Base-by-base conservation (phyloP, 1,140 invertebrate species). In the Anadara kagoshimensis region DNA sequence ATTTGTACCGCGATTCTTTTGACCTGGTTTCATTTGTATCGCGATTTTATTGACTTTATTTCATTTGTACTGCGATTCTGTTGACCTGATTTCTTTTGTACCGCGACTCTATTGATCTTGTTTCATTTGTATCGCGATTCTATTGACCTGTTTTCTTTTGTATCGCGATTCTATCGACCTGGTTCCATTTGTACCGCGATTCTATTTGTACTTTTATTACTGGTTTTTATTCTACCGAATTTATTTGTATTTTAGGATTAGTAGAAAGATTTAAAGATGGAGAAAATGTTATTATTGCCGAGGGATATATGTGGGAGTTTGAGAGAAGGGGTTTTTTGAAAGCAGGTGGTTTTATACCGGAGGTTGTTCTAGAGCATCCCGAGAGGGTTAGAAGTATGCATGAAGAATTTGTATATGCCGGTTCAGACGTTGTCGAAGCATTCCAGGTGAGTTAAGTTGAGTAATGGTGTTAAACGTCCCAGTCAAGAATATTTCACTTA, bases 221-320 rank as follows among this genome's bases (percentile, higher is more conserved):
- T 49, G 14, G 1, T 10, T 49, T 49, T 11, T n/a, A n/a, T n/a
- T 49, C 10, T 4, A 14, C 10, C 47, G n/a, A 49, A 12, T n/a
- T 57, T 64, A n/a, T n/a, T 41, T 64, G 53, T 62, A 20, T 49
- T 69, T 8, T 20, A 85, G 83, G 81, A 63, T 63, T 85, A 7
- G 41, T 76, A 24, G 78, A 83, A 49, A 63, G 80, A 12, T 61
- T 85, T 3, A 64, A 66, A 26, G 71, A 76, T 71, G 77, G 79
- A 14, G 81, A 83, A 51, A 62, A 54, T 36, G 63, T 85, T 24
- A 51, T 85, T 14, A 77, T 75, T 24, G 85, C 79, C n/a, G 85
- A 86, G 45, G 84, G 84, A 24, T 86, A 85, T 53, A 56, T 86
- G 75, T 86, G 85, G 79, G 85, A 86, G 56, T 76, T 86, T 12